Conservation (phyloP, 2,113 vertebrate genomes). For the Platichthys flesus region DNA sequence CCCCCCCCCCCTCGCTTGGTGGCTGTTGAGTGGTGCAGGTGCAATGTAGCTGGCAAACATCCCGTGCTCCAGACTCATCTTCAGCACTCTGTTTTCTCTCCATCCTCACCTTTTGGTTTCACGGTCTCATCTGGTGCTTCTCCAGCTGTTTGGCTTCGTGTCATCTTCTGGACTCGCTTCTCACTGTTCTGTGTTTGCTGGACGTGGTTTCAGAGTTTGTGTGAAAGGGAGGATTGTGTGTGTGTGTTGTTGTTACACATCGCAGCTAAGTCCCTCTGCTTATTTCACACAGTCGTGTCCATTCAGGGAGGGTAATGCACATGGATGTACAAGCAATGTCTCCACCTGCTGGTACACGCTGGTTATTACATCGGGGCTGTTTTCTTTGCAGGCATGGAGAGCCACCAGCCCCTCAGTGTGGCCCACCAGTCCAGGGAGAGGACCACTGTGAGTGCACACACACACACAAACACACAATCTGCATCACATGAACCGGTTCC, state of each 20-base stretch:
- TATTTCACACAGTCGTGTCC: background rate
- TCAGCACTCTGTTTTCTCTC: slow-evolving; percentile 1
- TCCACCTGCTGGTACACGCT: slow-evolving; percentile 26
- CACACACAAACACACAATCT: background rate
- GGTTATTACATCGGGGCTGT: slow-evolving; percentile 14
- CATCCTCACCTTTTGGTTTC: background rate
- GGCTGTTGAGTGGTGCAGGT: slow-evolving; percentile 57
- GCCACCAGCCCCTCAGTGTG: slow-evolving; percentile 87
- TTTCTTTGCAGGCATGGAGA: slow-evolving; percentile 81
- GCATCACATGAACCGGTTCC: background rate
- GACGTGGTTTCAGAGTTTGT: slow-evolving; percentile 16
- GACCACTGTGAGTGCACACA: slow-evolving; percentile 86
- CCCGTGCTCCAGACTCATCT: slow-evolving; percentile 42
- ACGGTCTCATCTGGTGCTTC: background rate
- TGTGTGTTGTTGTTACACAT: background rate
- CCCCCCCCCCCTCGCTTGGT: slow-evolving; percentile 69
- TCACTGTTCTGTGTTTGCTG: slow-evolving; percentile 6
- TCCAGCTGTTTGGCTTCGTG: slow-evolving; percentile 38
- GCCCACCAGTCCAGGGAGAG: slow-evolving; percentile 92
- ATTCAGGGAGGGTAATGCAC: background rate
- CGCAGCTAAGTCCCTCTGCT: background rate
- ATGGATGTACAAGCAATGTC: slow-evolving; percentile 19
- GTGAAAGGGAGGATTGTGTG: too few relatives aligned
- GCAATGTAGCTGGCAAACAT: slow-evolving; percentile 97
- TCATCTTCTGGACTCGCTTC: background rate